Evolutionary conservation across 2,888 invertebrate genomes (phyloP).

Genomic region (Pristionchus mayeri): DNA sequence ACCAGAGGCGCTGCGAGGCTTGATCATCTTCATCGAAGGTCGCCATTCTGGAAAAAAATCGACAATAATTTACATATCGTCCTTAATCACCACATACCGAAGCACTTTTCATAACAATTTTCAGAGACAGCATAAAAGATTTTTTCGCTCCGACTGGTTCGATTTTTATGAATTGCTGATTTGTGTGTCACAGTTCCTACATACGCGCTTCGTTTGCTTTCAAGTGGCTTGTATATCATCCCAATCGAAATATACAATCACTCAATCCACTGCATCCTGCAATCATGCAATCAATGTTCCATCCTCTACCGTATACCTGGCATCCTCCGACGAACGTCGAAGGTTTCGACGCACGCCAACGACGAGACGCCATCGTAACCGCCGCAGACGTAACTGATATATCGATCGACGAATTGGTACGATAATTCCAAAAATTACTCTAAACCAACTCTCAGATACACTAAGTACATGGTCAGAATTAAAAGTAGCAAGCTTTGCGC

Average conservation of each 20-base stretch:
- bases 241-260: no score
- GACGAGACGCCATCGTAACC: slow-evolving; percentile 82
- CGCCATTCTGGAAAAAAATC: slow-evolving; percentile 72
- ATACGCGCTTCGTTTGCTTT: no score
- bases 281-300: no score
- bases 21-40: slow-evolving; percentile 77
- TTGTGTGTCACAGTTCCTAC: not conserved
- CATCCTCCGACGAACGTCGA: not conserved
- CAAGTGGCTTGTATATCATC: no score
- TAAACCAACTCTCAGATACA: no score
- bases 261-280: no score
- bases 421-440: no score
- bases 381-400: slow-evolving; percentile 66
- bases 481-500: no score
- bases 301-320: slow-evolving; percentile 12
- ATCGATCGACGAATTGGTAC: not conserved
- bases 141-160: not conserved
- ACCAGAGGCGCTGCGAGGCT: slow-evolving; percentile 79
- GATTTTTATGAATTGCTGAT: no score
- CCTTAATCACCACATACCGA: no score
- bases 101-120: no score
- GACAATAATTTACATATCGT: not conserved
- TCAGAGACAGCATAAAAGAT: not conserved
- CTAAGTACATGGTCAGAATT: no score
- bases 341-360: slow-evolving; percentile 85